Evolutionary conservation across 2,888 invertebrate species (phyloP).

Genomic region (Vesta saturnalis): DNA sequence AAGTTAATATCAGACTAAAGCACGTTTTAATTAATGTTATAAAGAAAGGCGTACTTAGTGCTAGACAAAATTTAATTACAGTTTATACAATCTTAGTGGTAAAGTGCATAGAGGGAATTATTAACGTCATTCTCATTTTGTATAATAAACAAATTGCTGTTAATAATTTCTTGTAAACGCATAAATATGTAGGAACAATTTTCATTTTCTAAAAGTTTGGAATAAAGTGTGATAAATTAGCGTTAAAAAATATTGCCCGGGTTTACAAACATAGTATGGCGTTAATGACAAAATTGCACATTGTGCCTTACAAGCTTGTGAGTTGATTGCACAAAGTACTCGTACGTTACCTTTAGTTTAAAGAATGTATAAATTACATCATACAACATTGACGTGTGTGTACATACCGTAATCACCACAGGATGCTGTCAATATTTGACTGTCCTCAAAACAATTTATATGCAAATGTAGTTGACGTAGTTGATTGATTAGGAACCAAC

Average conservation of each 20-base stretch:
- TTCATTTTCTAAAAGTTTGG: neutral
- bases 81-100: neutral
- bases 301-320: no score
- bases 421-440: constrained; percentile 8
- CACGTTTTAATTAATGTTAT: constrained; percentile 1
- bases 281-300: no score
- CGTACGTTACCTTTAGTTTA: neutral
- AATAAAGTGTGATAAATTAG: neutral
- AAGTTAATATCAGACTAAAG: neutral
- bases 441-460: constrained; percentile 5
- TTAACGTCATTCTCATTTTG: no score
- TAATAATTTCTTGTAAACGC: constrained; percentile 1
- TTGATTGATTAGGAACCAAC: neutral
- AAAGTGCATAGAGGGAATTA: no score
- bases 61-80: neutral
- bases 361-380: neutral
- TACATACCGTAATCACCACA: neutral
- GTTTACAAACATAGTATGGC: no score
- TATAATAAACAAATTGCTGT: constrained; percentile 6
- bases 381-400: no score
- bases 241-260: neutral
- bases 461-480: neutral
- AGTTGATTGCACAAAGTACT: no score
- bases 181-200: constrained; percentile 9
- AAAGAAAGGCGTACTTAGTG: neutral